Evolutionary conservation across 2,797 vertebrate genomes (phyloP).

Genomic region (Oreortyx pictus): DNA sequence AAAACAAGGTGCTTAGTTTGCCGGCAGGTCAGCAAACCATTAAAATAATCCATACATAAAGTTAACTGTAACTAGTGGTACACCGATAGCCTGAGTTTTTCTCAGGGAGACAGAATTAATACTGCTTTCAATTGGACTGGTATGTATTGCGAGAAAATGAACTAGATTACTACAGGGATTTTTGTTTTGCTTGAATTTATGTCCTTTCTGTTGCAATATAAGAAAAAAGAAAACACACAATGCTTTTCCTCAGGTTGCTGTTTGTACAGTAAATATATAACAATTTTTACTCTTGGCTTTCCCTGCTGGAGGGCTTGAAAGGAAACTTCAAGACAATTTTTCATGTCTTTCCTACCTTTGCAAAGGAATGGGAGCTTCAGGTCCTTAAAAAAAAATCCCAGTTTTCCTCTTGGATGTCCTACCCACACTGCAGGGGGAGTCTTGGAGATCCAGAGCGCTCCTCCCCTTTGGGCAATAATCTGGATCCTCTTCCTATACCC

Average conservation of each 20-base stretch:
- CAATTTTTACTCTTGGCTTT: neutral
- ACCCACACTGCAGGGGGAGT: neutral
- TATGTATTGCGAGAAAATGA: neutral
- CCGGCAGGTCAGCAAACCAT: constrained; percentile 21
- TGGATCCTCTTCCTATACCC: neutral
- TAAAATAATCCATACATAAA: constrained; percentile 45
- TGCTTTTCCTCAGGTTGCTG: neutral
- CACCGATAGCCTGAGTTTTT: neutral
- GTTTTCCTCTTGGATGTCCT: fast-evolving
- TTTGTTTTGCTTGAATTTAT: neutral
- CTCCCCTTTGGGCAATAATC: fast-evolving
- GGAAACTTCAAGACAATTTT: neutral
- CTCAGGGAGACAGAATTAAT: neutral
- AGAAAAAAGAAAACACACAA: neutral
- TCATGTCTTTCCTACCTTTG: neutral
- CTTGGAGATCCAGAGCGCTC: neutral
- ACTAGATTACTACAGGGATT: neutral
- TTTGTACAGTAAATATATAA: neutral
- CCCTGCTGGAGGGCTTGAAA: neutral
- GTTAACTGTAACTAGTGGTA: neutral
- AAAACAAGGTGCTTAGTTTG: neutral
- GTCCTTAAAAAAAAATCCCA: neutral
- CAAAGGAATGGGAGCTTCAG: neutral
- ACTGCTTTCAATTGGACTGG: neutral
- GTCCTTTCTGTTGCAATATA: neutral